Evolutionary conservation across 1,140 invertebrate species (phyloP).

Genomic region (Drosophila pseudoananassae): DNA sequence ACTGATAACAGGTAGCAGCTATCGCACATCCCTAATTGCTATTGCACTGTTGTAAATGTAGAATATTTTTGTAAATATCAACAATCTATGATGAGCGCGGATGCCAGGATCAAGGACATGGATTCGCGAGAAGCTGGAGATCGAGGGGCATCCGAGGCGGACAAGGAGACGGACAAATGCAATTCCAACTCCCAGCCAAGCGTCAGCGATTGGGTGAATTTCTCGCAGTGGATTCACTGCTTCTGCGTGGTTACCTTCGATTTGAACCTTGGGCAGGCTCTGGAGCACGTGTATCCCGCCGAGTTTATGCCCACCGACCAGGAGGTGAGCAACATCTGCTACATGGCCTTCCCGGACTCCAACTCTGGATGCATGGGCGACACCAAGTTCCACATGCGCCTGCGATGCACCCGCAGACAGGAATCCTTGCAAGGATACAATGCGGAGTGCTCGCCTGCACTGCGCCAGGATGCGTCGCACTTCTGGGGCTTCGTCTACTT

Average conservation of each 20-base stretch:
- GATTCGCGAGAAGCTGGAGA: not conserved
- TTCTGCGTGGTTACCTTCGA: constrained; percentile 99
- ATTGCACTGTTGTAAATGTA: constrained; percentile 36
- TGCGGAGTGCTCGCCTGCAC: constrained; percentile 88
- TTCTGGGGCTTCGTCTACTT: constrained; percentile 99
- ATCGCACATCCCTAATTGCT: constrained; percentile 35
- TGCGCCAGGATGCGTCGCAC: constrained; percentile 91
- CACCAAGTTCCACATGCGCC: constrained; percentile 97
- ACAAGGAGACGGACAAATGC: constrained; percentile 12
- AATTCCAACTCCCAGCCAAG: constrained; percentile 41
- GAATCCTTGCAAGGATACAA: constrained; percentile 86
- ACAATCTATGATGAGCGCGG: constrained; percentile 33
- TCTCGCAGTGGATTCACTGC: constrained; percentile 98
- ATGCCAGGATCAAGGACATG: constrained; percentile 18
- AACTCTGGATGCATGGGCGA: constrained; percentile 99
- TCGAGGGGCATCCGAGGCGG: not conserved
- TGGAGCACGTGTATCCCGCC: constrained; percentile 93
- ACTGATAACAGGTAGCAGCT: constrained; percentile 4
- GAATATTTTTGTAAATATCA: constrained; percentile 28
- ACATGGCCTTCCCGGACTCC: constrained; percentile 99
- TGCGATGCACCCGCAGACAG: constrained; percentile 83
- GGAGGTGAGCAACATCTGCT: constrained; percentile 98
- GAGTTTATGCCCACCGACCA: constrained; percentile 93
- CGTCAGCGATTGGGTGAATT: constrained; percentile 83
- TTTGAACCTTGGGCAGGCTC: constrained; percentile 95